Evolutionary conservation across 2,797 vertebrate species (phyloP), one percentile per base, ranked within the genome.

Genomic region (Eulemur albifrons): DNA sequence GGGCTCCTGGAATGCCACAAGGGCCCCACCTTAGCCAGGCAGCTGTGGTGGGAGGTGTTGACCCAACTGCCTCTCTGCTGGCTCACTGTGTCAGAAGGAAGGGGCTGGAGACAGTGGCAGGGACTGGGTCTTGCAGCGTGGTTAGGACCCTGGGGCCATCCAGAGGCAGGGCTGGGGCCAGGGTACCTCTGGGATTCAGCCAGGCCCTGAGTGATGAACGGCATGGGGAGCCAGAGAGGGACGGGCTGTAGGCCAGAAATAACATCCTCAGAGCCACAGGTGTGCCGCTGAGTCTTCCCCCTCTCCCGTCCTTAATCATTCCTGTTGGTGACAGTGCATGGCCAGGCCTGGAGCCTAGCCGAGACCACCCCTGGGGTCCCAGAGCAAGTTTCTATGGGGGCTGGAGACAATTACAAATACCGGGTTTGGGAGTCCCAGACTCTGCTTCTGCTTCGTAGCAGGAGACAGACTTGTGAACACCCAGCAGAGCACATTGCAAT

Each of bases 1-100:
- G 69, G 79, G 67, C 35, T 95, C 52, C 63, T 96, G 97, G 96
- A 85, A 95, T 95, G 90, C 59, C 70, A 82, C 27, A 2, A 20
- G 0, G 54, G 83, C 96, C 63, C 94, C 94, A 95, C 96, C 97
- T 97, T 80, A 57, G 80, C 69, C 94, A 90, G 87, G 94, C 80
- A 92, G 93, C 95, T 84, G 61, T 70, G 81, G 32, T 8, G 65
- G 87, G 80, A 92, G 70, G 21, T 89, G 70, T 40, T 95, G 93
- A 85, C 72, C 93, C 40, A 75, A 50, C 84, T 95, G 85, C 69
- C 35, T 97, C 50, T 92, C 45, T 18, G 59, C 65, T 96, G 88
- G 92, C 94, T 97, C 97, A 96, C 81, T 0, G 23, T 25, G 63
- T 86, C 65, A 84, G 89, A 48, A 61, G 43, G 67, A 61, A 59